phyloP scores from a whole-genome alignment of 1,140 invertebrate species.

The Bathynomus jamesi region DNA sequence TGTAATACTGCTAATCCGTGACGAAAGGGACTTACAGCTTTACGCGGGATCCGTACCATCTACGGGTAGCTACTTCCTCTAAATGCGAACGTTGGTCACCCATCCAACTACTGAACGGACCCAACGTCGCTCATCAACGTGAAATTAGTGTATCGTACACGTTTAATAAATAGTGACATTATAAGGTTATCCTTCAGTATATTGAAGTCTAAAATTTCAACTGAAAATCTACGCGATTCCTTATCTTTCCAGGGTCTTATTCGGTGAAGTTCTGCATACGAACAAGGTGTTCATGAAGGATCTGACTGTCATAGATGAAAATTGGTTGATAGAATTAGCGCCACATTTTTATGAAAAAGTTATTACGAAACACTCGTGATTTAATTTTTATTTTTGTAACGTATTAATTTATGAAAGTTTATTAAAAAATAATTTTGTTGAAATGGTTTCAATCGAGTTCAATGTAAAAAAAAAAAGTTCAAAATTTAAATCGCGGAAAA shows the following conservation, averaged over 20 bases:
- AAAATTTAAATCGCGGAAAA: too few relatives aligned
- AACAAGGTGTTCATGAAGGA: slow-evolving; percentile 83
- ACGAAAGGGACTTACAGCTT: too few relatives aligned
- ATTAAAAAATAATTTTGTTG: slow-evolving; percentile 1
- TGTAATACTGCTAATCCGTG: too few relatives aligned
- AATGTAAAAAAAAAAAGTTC: too few relatives aligned
- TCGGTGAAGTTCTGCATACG: slow-evolving; percentile 73
- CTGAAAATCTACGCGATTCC: slow-evolving; percentile 17
- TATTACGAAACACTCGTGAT: slow-evolving; percentile 21
- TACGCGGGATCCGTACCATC: too few relatives aligned
- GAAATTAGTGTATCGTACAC: too few relatives aligned
- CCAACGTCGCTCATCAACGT: too few relatives aligned
- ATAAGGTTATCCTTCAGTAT: background rate
- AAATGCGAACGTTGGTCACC: too few relatives aligned
- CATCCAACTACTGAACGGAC: too few relatives aligned
- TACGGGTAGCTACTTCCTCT: too few relatives aligned
- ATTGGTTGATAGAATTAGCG: slow-evolving; percentile 76
- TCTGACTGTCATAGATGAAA: slow-evolving; percentile 72
- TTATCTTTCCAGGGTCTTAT: slow-evolving; percentile 57
- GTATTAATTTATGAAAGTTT: slow-evolving; percentile 2
- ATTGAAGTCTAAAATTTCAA: background rate
- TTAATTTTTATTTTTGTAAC: background rate
- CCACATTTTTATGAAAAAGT: slow-evolving; percentile 82
- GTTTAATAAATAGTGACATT: background rate
- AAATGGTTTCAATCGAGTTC: background rate